Percentiles rank a stretch among this genome's conserved stretches.
Conservation (phyloP, 2,113 vertebrate genomes). For the Gambusia affinis region DNA sequence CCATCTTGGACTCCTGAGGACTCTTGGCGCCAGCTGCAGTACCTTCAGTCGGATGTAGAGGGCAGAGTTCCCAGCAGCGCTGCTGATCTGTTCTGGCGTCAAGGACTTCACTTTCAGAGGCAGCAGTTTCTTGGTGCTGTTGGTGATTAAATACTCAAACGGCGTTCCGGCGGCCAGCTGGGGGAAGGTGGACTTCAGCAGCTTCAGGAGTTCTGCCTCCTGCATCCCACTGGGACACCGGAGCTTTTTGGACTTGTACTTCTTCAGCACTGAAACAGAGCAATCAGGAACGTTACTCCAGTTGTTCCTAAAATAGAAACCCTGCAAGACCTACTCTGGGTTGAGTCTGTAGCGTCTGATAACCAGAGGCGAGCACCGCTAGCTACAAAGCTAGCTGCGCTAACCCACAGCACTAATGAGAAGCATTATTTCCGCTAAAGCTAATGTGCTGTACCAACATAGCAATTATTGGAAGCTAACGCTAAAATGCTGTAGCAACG, state of each 20-base stretch:
- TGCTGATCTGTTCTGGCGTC: background rate
- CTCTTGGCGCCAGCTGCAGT: background rate
- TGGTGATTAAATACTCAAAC: background rate
- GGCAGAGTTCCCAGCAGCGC: background rate
- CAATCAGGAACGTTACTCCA: conserved; percentile 3
- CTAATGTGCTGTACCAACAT: too few relatives aligned
- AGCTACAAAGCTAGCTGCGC: too few relatives aligned
- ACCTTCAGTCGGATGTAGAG: background rate
- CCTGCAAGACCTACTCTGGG: background rate
- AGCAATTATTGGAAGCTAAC: too few relatives aligned
- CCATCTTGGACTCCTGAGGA: too few relatives aligned
- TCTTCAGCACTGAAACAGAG: background rate
- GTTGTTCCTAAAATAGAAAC: background rate
- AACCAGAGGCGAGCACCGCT: too few relatives aligned
- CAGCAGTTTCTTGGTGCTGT: conserved; percentile 14
- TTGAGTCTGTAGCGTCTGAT: too few relatives aligned
- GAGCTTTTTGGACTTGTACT: background rate
- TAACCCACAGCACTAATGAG: too few relatives aligned
- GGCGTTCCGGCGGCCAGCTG: conserved; percentile 17
- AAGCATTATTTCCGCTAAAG: too few relatives aligned
- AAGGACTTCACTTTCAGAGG: conserved; percentile 7
- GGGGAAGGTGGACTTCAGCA: conserved; percentile 45
- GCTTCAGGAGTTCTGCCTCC: conserved; percentile 32
- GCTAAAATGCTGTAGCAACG: too few relatives aligned
- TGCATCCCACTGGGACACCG: conserved; percentile 26